A percentile compares a stretch with the other conserved stretches of the same genome.
Conservation (phyloP, 2,113 vertebrate species). For the Prinia subflava region DNA sequence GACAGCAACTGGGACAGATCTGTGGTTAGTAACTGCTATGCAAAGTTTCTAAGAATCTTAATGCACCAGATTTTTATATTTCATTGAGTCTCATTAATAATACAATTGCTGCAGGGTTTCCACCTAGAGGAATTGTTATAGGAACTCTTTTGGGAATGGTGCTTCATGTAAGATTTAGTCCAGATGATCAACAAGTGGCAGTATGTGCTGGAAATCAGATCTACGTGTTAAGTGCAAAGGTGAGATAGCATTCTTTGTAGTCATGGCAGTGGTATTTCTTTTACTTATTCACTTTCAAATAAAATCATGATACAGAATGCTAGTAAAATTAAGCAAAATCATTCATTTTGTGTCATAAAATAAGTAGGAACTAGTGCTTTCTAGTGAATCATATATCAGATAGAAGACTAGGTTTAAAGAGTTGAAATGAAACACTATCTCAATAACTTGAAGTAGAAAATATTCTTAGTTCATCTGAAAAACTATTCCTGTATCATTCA, state of each 20-base stretch:
- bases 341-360: background rate
- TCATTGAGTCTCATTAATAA: background rate
- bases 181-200: slow-evolving; percentile 72
- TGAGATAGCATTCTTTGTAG: slow-evolving; percentile 35
- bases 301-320: background rate
- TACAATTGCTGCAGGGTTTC: slow-evolving; percentile 67
- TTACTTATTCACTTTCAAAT: background rate
- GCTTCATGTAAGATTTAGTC: slow-evolving; percentile 77
- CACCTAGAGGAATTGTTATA: slow-evolving; percentile 75
- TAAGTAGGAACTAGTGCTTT: background rate
- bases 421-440: background rate
- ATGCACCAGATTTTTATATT: background rate
- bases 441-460: background rate
- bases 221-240: slow-evolving; percentile 77
- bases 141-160: slow-evolving; percentile 75
- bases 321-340: background rate
- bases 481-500: background rate
- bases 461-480: background rate
- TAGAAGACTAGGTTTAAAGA: background rate
- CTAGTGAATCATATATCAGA: background rate
- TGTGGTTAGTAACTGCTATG: background rate
- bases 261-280: background rate
- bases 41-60: background rate
- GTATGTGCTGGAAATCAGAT: slow-evolving; percentile 73
- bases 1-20: background rate